Evolutionary conservation across 2,888 invertebrate species (phyloP), one percentile per base, ranked within the genome.

Genomic region (Mesoligia furuncula): DNA sequence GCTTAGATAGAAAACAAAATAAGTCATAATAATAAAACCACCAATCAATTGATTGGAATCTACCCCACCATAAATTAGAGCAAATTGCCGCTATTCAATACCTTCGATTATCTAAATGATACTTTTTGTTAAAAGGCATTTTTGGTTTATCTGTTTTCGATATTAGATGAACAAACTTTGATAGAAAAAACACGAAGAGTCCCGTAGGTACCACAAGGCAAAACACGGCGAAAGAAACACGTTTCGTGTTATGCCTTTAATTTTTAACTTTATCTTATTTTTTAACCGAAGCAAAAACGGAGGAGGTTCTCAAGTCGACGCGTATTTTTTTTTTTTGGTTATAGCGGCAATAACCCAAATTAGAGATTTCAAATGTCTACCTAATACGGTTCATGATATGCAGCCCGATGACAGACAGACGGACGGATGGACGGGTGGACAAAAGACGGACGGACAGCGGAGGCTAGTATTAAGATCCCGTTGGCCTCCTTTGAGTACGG

Each of bases 61-160:
- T 61, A 45, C 13, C 20, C 61, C n/a, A n/a, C 42, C 11, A 59
- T 73, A 57, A 72, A 75, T 74, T 65, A 39, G 13, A 69, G 64
- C 54, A 61, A 86, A 83, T 74, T 51, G 48, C 6, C 4, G 59
- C 70, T 59, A 66, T 76, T 85, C 74, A 66, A 76, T 81, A 77
- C 71, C 64, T 86, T 73, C 73, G 71, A 77, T 86, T 67, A 72
- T 76, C 74, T 71, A 74, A 85, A 83, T 78, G 59, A 72, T 64
- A 69, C 36, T 73, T 82, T 75, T 62, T 74, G 72, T 83, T 85
- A 57, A 57, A 77, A 74, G 57, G 27, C 62, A 13, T 27, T n/a
- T 77, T 75, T 51, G 45, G 42, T 73, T 72, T 64, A 64, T 80
- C 31, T 73, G 27, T 68, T 74, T 75, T 62, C 65, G 27, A 54